phyloP scores from a whole-genome alignment of 2,797 vertebrate genomes.

The Lacerta agilis region DNA sequence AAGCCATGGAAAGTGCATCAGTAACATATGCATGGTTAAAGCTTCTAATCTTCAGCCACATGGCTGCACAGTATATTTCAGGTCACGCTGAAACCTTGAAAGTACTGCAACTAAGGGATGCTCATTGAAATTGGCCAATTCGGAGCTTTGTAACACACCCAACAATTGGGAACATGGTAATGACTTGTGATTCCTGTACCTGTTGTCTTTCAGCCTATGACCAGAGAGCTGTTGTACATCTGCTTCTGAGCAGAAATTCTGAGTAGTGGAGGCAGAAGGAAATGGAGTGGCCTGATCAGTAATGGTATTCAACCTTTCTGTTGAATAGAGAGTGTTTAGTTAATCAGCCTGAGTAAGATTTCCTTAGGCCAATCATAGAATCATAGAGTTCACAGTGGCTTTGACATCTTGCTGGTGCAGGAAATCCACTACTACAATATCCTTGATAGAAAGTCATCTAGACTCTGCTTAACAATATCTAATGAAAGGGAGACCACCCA shows the following conservation, averaged over 20 bases:
- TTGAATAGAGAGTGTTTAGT: background rate
- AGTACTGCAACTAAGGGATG: background rate
- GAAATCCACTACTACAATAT: too few relatives aligned
- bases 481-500: too few relatives aligned
- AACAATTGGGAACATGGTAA: background rate
- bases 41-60: background rate
- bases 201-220: background rate
- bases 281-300: background rate
- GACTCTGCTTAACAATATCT: too few relatives aligned
- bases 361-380: background rate
- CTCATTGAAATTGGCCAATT: background rate
- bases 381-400: too few relatives aligned
- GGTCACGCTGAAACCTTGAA: background rate
- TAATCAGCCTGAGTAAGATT: background rate
- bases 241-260: background rate
- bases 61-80: background rate
- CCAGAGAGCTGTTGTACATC: too few relatives aligned
- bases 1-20: background rate
- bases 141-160: background rate
- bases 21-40: conserved; percentile 16
- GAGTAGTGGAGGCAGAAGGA: background rate
- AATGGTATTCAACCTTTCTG: background rate
- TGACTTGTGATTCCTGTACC: background rate
- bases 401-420: too few relatives aligned
- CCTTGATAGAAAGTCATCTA: too few relatives aligned